A percentile compares a stretch with the other conserved stretches of the same genome.
Evolutionary conservation across 2,797 vertebrate genomes (phyloP).

Genomic region (Lagodon rhomboides): DNA sequence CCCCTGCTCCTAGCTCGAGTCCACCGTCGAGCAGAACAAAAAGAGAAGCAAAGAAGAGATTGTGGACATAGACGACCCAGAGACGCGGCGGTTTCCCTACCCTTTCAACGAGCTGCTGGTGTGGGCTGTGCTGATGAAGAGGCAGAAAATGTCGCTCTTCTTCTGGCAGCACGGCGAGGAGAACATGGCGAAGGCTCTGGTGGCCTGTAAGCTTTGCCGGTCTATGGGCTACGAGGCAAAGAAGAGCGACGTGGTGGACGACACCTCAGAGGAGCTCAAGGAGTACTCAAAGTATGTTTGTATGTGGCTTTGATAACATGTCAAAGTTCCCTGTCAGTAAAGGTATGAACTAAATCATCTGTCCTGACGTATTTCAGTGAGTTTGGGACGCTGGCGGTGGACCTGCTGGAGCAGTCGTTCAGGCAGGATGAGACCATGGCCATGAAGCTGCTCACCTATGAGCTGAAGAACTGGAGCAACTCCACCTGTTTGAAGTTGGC

Average conservation of each 20-base stretch:
- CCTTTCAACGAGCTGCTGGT: constrained; percentile 98
- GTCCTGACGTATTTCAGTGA: constrained; percentile 84
- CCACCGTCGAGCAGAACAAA: constrained; percentile 91
- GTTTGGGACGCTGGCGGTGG: constrained; percentile 96
- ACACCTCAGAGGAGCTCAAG: constrained; percentile 97
- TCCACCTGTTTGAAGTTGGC: constrained; percentile 98
- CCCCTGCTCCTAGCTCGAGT: constrained; percentile 86
- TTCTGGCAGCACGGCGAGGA: constrained; percentile 99
- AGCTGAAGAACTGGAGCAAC: constrained; percentile 99
- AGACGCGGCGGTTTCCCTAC: constrained; percentile 95
- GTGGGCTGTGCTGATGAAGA: constrained; percentile 98
- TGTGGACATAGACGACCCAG: constrained; percentile 98
- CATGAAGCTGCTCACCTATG: constrained; percentile 98
- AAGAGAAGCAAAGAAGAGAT: constrained; percentile 98
- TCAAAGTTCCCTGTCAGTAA: background rate
- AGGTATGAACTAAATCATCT: background rate
- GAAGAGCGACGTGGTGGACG: constrained; percentile 97
- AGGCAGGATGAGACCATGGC: constrained; percentile 99
- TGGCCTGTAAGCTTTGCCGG: constrained; percentile 96
- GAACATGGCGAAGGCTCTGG: constrained; percentile 98
- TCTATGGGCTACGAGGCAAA: constrained; percentile 99
- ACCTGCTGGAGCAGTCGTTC: constrained; percentile 97
- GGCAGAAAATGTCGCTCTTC: constrained; percentile 98
- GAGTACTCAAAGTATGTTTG: constrained; percentile 94
- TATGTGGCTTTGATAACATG: background rate